These are phyloP conservation scores for Pao palembangensis DNA, from an alignment of 2,113 vertebrate species.

Conservation along the genomic window DNA sequence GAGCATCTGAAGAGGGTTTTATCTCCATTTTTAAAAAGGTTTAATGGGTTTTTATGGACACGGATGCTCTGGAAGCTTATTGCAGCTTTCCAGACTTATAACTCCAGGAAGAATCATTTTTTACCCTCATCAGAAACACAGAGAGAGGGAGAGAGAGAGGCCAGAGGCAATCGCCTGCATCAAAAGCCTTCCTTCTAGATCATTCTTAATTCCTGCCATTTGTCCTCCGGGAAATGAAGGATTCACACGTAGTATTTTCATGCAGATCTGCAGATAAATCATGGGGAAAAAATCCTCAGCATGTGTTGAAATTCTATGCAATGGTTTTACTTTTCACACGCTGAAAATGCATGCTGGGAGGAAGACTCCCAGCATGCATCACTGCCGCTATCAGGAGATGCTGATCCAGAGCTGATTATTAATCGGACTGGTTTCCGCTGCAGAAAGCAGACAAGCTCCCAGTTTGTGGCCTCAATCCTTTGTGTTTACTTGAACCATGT, in stretches of 20 bases:
- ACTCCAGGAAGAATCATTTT: neutral
- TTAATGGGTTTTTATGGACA: neutral
- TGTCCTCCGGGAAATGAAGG: slow-evolving; percentile 23
- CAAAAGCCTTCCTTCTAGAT: slow-evolving; percentile 27
- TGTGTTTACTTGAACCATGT: slow-evolving; percentile 28
- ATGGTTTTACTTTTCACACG: slow-evolving; percentile 14
- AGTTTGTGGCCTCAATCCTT: slow-evolving; percentile 37
- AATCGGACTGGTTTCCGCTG: neutral
- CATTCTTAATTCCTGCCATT: slow-evolving; percentile 36
- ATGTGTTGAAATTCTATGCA: slow-evolving; percentile 27
- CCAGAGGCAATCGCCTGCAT: slow-evolving; percentile 17
- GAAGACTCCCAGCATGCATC: neutral
- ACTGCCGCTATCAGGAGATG: neutral
- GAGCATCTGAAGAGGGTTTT: neutral
- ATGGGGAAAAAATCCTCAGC: slow-evolving; percentile 20
- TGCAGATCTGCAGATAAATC: slow-evolving; percentile 36
- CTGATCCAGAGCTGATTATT: neutral
- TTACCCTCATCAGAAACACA: neutral
- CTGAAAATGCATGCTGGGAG: no score
- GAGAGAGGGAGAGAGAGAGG: neutral
- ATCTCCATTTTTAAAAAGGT: neutral
- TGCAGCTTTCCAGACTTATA: neutral
- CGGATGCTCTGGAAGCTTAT: neutral
- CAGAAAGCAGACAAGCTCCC: slow-evolving; percentile 6
- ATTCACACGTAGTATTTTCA: slow-evolving; percentile 33